These are phyloP conservation scores for Julus scandinavius DNA, from an alignment of 2,888 invertebrate species.

Conservation along the genomic window DNA sequence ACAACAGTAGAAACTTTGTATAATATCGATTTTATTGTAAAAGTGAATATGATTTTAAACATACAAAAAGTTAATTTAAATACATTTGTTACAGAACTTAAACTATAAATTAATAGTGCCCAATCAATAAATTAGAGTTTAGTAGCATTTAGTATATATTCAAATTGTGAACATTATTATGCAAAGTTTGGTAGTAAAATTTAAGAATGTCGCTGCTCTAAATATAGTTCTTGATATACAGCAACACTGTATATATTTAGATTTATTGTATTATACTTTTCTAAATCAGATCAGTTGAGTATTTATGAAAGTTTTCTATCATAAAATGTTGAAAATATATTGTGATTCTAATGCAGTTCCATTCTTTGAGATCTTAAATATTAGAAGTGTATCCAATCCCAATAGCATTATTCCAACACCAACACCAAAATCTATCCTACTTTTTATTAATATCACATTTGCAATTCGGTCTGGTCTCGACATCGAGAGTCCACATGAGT, in stretches of 20 bases:
- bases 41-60: constrained; percentile 3
- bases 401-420: not conserved
- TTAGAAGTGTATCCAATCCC: not conserved
- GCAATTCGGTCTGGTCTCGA: constrained; percentile 20
- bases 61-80: not conserved
- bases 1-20: not conserved
- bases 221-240: not conserved
- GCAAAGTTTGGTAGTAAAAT: not conserved
- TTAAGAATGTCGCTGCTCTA: not conserved
- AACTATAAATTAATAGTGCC: not conserved
- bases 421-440: not conserved
- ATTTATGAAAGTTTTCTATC: not conserved
- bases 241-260: no score
- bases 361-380: not conserved
- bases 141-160: not conserved
- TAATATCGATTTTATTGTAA: constrained; percentile 1
- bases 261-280: no score
- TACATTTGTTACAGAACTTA: not conserved
- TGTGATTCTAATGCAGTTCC: not conserved
- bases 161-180: not conserved
- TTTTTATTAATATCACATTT: constrained; percentile 35
- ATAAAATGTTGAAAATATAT: not conserved
- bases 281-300: no score
- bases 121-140: constrained; percentile 21
- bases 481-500: constrained; percentile 18